Evolutionary conservation across 2,797 vertebrate species (phyloP).

Genomic region (Pseudocheirus occidentalis): DNA sequence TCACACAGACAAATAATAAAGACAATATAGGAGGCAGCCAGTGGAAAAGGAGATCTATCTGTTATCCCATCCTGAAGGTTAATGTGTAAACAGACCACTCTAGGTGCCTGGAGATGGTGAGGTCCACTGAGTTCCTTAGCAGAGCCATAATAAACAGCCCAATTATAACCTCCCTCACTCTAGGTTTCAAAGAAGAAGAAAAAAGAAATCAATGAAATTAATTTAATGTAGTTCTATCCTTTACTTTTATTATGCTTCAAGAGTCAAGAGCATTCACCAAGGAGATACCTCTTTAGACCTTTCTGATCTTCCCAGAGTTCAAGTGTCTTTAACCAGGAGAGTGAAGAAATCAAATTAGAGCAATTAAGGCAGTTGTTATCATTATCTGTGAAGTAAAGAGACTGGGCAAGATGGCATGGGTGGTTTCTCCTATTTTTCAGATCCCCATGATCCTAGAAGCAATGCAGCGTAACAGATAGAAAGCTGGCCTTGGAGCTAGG

Average conservation of each 20-base stretch:
- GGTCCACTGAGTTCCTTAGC: slow-evolving; percentile 11
- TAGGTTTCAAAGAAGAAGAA: slow-evolving; percentile 65
- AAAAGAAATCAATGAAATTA: slow-evolving; percentile 74
- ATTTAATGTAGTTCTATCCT: slow-evolving; percentile 73
- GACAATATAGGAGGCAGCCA: slow-evolving; percentile 77
- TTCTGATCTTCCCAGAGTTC: not conserved
- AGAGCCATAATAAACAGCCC: slow-evolving; percentile 82
- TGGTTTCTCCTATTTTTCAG: not conserved
- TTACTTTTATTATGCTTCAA: slow-evolving; percentile 21
- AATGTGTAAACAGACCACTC: slow-evolving; percentile 83
- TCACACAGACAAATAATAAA: slow-evolving; percentile 81
- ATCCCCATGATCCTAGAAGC: not conserved
- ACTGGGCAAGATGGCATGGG: not conserved
- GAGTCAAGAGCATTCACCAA: not conserved
- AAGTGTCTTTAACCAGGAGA: not conserved
- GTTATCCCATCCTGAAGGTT: slow-evolving; percentile 81
- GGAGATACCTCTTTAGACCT: not conserved
- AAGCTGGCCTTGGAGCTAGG: not conserved
- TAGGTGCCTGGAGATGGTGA: slow-evolving; percentile 15
- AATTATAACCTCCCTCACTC: slow-evolving; percentile 80
- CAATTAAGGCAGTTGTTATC: not conserved
- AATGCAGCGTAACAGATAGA: not conserved
- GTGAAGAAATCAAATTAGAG: not conserved
- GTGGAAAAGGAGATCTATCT: slow-evolving; percentile 77
- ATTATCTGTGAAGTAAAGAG: not conserved